Percentiles rank a stretch among this genome's conserved stretches.
phyloP scores from a whole-genome alignment of 2,797 vertebrate genomes.

The Gobio occitaniae region DNA sequence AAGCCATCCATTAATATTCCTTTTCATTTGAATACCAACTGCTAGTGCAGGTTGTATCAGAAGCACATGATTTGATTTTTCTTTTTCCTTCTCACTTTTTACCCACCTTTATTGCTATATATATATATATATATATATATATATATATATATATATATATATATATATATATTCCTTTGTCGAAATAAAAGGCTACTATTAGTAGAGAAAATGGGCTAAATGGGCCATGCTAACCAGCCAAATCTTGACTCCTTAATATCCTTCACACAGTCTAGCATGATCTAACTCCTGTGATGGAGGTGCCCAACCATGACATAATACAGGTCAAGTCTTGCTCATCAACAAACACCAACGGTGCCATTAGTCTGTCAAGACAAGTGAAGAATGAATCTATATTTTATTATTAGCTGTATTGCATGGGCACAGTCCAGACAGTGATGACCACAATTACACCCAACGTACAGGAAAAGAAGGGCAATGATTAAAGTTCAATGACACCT shows the following conservation, averaged over 20 bases:
- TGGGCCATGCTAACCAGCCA: neutral
- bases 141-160: too few species aligned
- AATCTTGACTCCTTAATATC: neutral
- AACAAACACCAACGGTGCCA: slow-evolving; percentile 63
- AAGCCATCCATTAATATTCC: neutral
- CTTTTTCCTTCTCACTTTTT: neutral
- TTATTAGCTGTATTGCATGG: slow-evolving; percentile 68
- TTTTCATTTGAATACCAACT: neutral
- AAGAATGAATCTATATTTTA: slow-evolving; percentile 66
- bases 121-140: too few species aligned
- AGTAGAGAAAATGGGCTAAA: neutral
- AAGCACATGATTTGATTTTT: neutral
- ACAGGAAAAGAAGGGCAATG: slow-evolving; percentile 52
- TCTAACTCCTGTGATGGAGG: slow-evolving; percentile 1
- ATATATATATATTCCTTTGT: neutral
- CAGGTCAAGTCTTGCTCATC: slow-evolving; percentile 58
- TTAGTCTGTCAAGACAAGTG: slow-evolving; percentile 67
- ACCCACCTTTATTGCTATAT: neutral
- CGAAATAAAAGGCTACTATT: neutral
- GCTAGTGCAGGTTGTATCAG: neutral
- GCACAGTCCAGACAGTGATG: slow-evolving; percentile 56
- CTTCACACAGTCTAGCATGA: slow-evolving; percentile 28
- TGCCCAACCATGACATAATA: slow-evolving; percentile 62
- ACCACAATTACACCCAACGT: slow-evolving; percentile 58
- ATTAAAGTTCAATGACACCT: slow-evolving; percentile 37